phyloP scores from a whole-genome alignment of 2,888 invertebrate genomes.

The Cartodere bifasciata region DNA sequence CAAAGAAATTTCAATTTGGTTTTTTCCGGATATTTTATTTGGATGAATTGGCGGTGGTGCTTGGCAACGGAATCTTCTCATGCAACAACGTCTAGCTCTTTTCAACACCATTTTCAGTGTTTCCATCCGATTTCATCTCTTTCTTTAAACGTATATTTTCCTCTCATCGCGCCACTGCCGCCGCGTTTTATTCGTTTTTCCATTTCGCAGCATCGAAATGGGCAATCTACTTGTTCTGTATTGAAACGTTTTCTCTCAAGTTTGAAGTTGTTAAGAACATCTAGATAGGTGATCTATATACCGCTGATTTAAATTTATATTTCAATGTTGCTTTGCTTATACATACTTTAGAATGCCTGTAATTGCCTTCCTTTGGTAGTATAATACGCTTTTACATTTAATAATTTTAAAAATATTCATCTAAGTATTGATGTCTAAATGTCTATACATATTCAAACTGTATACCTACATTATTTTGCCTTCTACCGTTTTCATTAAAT shows the following conservation, averaged over 20 bases:
- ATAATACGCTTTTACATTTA: too few species aligned
- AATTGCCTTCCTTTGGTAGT: too few species aligned
- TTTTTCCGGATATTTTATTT: conserved; percentile 21
- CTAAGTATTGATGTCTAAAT: too few species aligned
- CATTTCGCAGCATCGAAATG: conserved; percentile 18
- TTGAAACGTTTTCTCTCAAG: conserved; percentile 13
- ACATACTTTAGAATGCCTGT: too few species aligned
- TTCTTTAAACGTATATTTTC: conserved; percentile 19
- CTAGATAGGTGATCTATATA: too few species aligned
- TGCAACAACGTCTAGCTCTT: conserved; percentile 14
- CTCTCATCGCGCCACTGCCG: conserved; percentile 15
- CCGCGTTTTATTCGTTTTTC: conserved; percentile 18
- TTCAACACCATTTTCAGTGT: conserved; percentile 13
- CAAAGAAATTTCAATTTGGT: conserved; percentile 22
- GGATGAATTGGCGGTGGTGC: conserved; percentile 15
- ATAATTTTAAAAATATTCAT: too few species aligned
- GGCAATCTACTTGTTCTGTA: conserved; percentile 19
- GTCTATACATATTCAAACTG: too few species aligned
- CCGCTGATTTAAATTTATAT: too few species aligned
- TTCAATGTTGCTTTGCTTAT: too few species aligned
- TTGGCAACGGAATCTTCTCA: conserved; percentile 16
- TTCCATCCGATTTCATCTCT: conserved; percentile 21
- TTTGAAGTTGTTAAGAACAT: too few species aligned
- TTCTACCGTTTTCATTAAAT: too few species aligned
- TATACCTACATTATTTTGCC: too few species aligned